Base-by-base conservation (phyloP, 2,113 vertebrate species). In the Oostethus manadensis region DNA sequence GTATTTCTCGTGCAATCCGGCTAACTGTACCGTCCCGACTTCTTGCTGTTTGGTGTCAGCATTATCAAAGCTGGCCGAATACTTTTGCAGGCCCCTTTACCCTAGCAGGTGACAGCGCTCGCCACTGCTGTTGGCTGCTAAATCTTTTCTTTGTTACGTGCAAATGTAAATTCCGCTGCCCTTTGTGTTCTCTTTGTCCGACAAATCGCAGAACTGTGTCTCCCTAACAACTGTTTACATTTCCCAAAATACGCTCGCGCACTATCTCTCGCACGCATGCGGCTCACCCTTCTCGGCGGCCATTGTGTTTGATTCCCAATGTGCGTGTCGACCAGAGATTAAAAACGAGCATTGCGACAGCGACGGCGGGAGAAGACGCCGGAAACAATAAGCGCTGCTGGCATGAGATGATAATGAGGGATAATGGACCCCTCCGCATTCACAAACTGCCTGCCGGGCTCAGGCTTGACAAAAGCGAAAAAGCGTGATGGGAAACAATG, bases 341-440 rank as follows among this genome's bases (percentile, higher is more conserved):
- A 40, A 55, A 55, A 42, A 11, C 11, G 38, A 14, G 38, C 38
- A 42, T 42, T 42, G 38, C 38, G 38, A 42, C 38, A 3, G 13
- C 14, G 38, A 42, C 13, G 14, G 38, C 38, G 38, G 14, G 35
- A 21, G 53, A 18, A 29, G 29, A 38, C 29, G 51, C 8, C 51
- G 29, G 51, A 17, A 18, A 55, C 53, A 21, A 55, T 42, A 21
- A 40, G 8, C 33, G 53, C n/a, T 40, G 53, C 53, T 21, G 18
- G 53, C 53, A 11, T 42, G 53, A 42, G 53, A 55, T 42, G 53
- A 40, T 55, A 55, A 55, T 55, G 53, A 55, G 53, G 35, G 53
- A 40, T 55, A 55, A 55, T 55, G 53, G 53, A 40, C 33, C 33
- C 15, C 33, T 20, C 53, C n/a, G 3, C 35, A 8, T 55, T 55